Evolutionary conservation across 1,140 invertebrate species (phyloP).

Genomic region (Cydia strobilella): DNA sequence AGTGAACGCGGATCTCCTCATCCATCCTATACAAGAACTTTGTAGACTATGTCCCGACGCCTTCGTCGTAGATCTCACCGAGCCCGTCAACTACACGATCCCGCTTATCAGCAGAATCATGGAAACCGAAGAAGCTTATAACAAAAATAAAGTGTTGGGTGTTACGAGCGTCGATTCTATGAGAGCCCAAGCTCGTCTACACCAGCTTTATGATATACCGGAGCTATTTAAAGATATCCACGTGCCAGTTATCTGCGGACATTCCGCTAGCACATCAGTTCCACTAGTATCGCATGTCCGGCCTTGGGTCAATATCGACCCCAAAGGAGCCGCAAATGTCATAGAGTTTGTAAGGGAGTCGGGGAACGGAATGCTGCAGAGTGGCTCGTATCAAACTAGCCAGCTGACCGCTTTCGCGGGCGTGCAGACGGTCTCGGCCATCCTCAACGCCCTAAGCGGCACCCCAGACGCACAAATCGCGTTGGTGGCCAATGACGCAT

Average conservation of each 20-base stretch:
- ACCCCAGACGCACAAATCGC: not conserved
- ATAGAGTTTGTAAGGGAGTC: constrained; percentile 7
- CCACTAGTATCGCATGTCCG: constrained; percentile 2
- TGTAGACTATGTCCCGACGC: constrained; percentile 5
- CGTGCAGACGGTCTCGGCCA: not conserved
- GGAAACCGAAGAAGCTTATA: not conserved
- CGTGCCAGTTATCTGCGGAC: not conserved
- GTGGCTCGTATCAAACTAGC: not conserved
- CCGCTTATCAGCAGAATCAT: constrained; percentile 14
- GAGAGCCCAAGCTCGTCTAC: constrained; percentile 19
- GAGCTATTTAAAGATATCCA: not conserved
- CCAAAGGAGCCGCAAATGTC: not conserved
- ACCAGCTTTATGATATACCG: constrained; percentile 10
- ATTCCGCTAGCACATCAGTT: constrained; percentile 2
- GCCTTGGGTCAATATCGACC: not conserved
- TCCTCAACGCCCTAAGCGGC: not conserved
- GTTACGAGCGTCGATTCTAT: constrained; percentile 3
- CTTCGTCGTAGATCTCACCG: constrained; percentile 8
- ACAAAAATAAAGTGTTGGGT: constrained; percentile 1
- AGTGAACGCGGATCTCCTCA: not conserved
- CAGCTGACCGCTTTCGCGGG: not conserved
- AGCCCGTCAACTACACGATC: constrained; percentile 23
- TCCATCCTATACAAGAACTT: constrained; percentile 2
- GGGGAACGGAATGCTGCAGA: not conserved
- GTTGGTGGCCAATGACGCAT: constrained; percentile 25